Evolutionary conservation across 1,140 invertebrate genomes (phyloP), one percentile per base, ranked within the genome.

Genomic region (Olivierus martensii): DNA sequence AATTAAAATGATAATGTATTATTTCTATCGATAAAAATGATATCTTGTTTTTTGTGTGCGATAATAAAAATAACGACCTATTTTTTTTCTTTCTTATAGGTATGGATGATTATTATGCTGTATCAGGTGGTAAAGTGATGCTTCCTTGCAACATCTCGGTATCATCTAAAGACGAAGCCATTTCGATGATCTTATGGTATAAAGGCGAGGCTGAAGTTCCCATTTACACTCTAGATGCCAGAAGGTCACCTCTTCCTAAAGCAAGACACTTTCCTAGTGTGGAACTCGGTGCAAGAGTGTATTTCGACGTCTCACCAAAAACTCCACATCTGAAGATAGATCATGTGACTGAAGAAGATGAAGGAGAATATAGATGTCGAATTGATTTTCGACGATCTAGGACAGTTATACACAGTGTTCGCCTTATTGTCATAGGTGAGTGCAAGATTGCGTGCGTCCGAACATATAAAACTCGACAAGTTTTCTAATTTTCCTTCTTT

Each of bases 121-220:
- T 86, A 49, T 77, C 79, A 53, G 82, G 82, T 2, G 78, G 79
- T 47, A 68, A 76, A n/a, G 83, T 82, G 44, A 80, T 81, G 63
- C 71, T 88, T 61, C 83, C 83, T 22, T 87, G 84, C 70, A 82
- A 87, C 69, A 78, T 86, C 59, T 78, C 77, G 46, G 80, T 82
- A 15, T 76, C 82, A 9, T 69, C 80, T 28, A 67, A 73, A 2
- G 80, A 78, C 51, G 84, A 88, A 69, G 78, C 77, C 60, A 78
- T 84, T 60, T 77, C 80, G 36, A 75, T 88, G 51, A 82, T 87
- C 60, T 84, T 88, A 60, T 88, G 85, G 85, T 87, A 83, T 69
- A 85, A 84, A 65, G 60, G 55, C 9, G 52, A 59, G 28, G 75
- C 75, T 49, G 78, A 78, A 55, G 75, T 76, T 10, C 83, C 84